Conservation (phyloP, 2,797 vertebrate species). For the Heterohyrax brucei region DNA sequence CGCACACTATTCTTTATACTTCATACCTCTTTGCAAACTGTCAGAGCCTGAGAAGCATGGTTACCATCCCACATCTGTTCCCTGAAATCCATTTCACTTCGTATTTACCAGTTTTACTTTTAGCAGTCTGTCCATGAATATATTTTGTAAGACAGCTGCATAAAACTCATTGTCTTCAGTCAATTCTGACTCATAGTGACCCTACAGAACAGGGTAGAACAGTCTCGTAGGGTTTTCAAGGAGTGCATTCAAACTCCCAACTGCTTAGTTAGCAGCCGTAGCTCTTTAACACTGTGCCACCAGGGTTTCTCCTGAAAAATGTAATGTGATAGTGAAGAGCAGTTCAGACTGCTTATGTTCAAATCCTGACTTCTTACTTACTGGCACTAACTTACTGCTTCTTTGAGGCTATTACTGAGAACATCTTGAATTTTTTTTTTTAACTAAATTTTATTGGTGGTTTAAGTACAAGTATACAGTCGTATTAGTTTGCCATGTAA, state of each 20-base stretch:
- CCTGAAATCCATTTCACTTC: conserved; percentile 40
- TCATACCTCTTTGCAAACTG: not conserved
- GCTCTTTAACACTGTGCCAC: no score
- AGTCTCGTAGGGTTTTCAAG: no score
- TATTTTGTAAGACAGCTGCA: conserved; percentile 19
- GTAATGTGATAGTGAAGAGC: not conserved
- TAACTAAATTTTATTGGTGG: no score
- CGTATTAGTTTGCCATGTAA: no score
- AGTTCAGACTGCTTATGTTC: not conserved
- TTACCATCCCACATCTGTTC: not conserved
- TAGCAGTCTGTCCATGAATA: conserved; percentile 43
- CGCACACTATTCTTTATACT: no score
- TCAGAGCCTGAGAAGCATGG: not conserved
- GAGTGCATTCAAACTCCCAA: no score
- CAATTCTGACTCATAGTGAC: no score
- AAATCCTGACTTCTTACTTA: conserved; percentile 17
- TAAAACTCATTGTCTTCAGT: no score
- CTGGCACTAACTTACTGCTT: not conserved
- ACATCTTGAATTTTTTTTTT: conserved; percentile 16
- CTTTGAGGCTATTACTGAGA: not conserved
- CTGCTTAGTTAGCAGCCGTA: no score
- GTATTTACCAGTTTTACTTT: conserved; percentile 15
- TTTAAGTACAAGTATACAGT: no score
- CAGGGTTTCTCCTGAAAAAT: no score
- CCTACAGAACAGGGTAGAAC: no score